A percentile compares a stretch with the other conserved stretches of the same genome.
These are phyloP conservation scores for Pammene aurita DNA, from an alignment of 2,888 invertebrate species.

Conservation along the genomic window DNA sequence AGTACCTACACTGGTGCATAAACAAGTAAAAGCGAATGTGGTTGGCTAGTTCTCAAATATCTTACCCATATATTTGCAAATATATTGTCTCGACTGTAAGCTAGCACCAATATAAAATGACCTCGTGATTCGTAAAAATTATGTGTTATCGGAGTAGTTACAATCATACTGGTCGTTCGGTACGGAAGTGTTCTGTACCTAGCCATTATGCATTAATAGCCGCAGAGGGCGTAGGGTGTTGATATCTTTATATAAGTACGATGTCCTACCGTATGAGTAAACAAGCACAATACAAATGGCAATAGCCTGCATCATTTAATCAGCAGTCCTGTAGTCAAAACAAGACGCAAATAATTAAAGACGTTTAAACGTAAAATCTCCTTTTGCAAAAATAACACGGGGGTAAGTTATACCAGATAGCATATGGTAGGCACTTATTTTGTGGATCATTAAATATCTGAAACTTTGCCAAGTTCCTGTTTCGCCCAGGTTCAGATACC, in stretches of 20 bases:
- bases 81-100: background rate
- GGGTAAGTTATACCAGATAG: background rate
- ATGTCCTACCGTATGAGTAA: conserved; percentile 14
- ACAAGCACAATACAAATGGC: conserved; percentile 5
- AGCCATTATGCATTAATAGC: background rate
- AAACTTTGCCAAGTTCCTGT: conserved; percentile 15
- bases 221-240: conserved; percentile 7
- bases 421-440: background rate
- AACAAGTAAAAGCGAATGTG: conserved; percentile 1
- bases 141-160: background rate
- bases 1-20: background rate
- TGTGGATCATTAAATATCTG: conserved; percentile 8
- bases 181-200: background rate
- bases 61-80: background rate
- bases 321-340: conserved; percentile 10
- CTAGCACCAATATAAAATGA: too few species aligned
- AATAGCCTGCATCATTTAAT: conserved; percentile 1
- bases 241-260: conserved; percentile 22
- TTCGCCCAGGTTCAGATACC: conserved; percentile 10
- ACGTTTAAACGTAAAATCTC: background rate
- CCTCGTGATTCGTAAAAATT: background rate
- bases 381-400: conserved; percentile 1
- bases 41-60: conserved; percentile 14
- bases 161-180: background rate
- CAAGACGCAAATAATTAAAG: background rate